A percentile compares a stretch with the other conserved stretches of the same genome.
phyloP scores from a whole-genome alignment of 2,888 invertebrate genomes.

The Phania funesta region DNA sequence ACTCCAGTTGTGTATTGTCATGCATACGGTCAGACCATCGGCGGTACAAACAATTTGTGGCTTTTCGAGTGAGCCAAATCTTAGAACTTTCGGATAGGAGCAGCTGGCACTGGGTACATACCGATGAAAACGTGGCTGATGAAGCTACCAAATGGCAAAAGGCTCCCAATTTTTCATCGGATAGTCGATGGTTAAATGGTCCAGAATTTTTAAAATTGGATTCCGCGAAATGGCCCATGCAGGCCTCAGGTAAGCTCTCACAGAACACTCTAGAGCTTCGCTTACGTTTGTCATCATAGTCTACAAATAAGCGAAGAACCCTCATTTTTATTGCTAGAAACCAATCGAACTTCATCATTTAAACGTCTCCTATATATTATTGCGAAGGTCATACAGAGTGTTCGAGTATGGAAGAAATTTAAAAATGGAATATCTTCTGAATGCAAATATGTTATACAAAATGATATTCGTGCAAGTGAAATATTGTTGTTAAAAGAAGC shows the following conservation, averaged over 20 bases:
- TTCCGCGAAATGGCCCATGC: constrained; percentile 8
- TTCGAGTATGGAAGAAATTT: not conserved
- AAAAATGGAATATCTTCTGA: too few relatives aligned
- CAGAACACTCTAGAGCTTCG: not conserved
- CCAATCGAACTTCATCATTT: too few relatives aligned
- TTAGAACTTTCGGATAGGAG: constrained; percentile 12
- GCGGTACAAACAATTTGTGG: constrained; percentile 68
- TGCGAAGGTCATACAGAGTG: not conserved
- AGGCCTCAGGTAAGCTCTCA: not conserved
- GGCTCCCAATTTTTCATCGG: not conserved
- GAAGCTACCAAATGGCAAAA: constrained; percentile 48
- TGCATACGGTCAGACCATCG: constrained; percentile 61
- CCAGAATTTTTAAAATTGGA: constrained; percentile 11
- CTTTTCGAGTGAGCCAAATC: constrained; percentile 59
- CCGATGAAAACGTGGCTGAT: constrained; percentile 57
- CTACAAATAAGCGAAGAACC: not conserved
- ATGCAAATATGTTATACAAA: too few relatives aligned
- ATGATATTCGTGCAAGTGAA: too few relatives aligned
- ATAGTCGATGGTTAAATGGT: constrained; percentile 28
- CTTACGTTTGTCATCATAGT: not conserved
- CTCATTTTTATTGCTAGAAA: not conserved
- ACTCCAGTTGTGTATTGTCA: constrained; percentile 27
- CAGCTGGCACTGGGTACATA: constrained; percentile 55
- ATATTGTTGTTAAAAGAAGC: too few relatives aligned
- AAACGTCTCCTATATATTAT: too few relatives aligned